Evolutionary conservation across 2,113 vertebrate genomes (phyloP), one percentile per base, ranked within the genome.

Genomic region (Lipotes vexillifer): DNA sequence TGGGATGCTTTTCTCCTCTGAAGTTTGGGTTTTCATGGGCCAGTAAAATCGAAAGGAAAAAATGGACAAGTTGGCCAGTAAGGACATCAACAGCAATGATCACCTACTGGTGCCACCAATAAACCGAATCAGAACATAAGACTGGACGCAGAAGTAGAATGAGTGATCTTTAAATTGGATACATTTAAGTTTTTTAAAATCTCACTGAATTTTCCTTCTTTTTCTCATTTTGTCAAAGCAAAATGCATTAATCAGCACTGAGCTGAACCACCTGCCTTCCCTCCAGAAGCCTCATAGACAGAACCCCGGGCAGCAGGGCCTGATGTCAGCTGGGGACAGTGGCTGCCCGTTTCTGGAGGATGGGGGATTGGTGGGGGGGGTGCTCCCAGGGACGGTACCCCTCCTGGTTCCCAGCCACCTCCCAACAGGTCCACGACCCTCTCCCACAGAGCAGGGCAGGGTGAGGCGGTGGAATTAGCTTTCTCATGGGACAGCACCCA

Each of bases 201-300:
- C 27, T 87, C 29, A 33, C 15, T 5, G 21, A 2, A 21, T 25
- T 38, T 44, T 74, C 9, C 29, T 93, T 66, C 18, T n/a, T 59
- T 86, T 77, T 52, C 65, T 83, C 25, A 17, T 52, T 69, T 52
- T 75, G 38, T 80, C 75, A 57, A 82, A 83, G 96, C 61, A 59
- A 91, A 93, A 52, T 12, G 13, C 17, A 15, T 36, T 27, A 2
- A 44, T 66, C 23, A 25, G 27, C 61, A 7, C 6, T 6, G 63
- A 61, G 57, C 65, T 80, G 49, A 66, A 25, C 41, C 8, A 33
- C 18, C 52, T 0, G 9, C 36, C 74, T 57, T 41, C 36, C 55
- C 25, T 68, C n/a, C 68, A 57, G 59, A 93, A 93, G 44, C 38
- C 52, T 38, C 20, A 5, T 8, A n/a, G 88, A 21, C 57, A 65